phyloP scores from a whole-genome alignment of 1,140 invertebrate genomes.

The Homalodisca vitripennis region DNA sequence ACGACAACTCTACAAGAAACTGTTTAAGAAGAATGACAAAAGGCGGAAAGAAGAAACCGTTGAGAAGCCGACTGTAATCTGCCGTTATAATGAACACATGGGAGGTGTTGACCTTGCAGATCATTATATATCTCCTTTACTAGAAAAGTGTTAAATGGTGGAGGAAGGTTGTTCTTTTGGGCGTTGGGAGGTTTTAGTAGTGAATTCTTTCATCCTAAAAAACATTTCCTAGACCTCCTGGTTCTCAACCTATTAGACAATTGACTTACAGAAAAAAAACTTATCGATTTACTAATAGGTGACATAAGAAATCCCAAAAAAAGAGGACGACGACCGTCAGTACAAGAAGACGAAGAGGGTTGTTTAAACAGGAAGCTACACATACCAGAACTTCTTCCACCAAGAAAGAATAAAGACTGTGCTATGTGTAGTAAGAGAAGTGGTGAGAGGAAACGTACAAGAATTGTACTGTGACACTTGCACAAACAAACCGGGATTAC shows the following conservation, averaged over 20 bases:
- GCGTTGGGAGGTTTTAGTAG: constrained; percentile 10
- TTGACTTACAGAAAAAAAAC: constrained; percentile 22
- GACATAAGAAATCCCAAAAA: constrained; percentile 22
- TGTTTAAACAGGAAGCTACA: no score
- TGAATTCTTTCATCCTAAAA: constrained; percentile 24
- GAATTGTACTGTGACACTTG: no score
- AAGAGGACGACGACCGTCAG: constrained; percentile 7
- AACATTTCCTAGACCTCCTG: constrained; percentile 18
- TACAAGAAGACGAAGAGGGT: no score
- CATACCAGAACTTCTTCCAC: no score
- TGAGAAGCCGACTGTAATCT: constrained; percentile 6
- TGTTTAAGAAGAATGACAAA: constrained; percentile 18
- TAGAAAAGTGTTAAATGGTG: constrained; percentile 23
- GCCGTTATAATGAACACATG: constrained; percentile 23
- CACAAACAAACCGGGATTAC: no score
- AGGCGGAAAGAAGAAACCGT: constrained; percentile 24
- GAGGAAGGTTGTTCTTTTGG: constrained; percentile 15
- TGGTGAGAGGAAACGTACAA: no score
- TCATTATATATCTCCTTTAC: constrained; percentile 18
- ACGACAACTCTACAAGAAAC: constrained; percentile 8
- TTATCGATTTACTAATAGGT: constrained; percentile 4
- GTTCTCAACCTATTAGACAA: neutral
- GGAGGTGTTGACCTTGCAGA: constrained; percentile 24
- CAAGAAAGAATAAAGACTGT: no score
- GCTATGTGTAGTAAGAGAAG: no score